Conservation (phyloP, 2,888 invertebrate species). For the Leptinotarsa tumamoca region DNA sequence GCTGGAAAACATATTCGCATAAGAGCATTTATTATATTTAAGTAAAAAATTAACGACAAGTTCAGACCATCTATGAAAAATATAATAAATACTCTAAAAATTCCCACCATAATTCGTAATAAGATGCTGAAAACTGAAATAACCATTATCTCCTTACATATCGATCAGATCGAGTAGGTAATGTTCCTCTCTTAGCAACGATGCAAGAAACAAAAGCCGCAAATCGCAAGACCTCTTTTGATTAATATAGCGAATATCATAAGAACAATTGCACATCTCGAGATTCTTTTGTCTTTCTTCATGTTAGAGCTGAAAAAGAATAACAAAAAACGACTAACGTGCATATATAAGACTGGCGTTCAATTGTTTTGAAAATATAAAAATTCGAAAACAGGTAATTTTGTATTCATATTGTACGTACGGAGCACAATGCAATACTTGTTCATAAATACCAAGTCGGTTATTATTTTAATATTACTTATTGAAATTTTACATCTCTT, state of each 20-base stretch:
- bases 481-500: constrained; percentile 55
- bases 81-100: no score
- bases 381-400: constrained; percentile 64
- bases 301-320: constrained; percentile 36
- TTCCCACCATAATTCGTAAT: background rate
- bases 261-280: constrained; percentile 47
- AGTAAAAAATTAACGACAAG: no score
- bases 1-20: no score
- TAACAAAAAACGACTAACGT: constrained; percentile 44
- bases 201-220: constrained; percentile 28
- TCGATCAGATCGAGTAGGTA: background rate
- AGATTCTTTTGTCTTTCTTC: constrained; percentile 40
- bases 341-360: constrained; percentile 61
- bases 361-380: constrained; percentile 63
- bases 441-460: constrained; percentile 57
- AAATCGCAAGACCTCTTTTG: constrained; percentile 30
- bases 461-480: constrained; percentile 56
- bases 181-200: constrained; percentile 10
- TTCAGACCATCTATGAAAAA: no score
- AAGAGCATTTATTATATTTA: no score
- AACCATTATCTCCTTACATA: background rate
- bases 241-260: constrained; percentile 46
- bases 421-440: constrained; percentile 59
- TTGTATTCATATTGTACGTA: constrained; percentile 64
- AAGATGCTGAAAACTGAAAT: background rate